A percentile compares a stretch with the other conserved stretches of the same genome.
Conservation (phyloP, 2,113 vertebrate genomes). For the Oxyruncus cristatus region DNA sequence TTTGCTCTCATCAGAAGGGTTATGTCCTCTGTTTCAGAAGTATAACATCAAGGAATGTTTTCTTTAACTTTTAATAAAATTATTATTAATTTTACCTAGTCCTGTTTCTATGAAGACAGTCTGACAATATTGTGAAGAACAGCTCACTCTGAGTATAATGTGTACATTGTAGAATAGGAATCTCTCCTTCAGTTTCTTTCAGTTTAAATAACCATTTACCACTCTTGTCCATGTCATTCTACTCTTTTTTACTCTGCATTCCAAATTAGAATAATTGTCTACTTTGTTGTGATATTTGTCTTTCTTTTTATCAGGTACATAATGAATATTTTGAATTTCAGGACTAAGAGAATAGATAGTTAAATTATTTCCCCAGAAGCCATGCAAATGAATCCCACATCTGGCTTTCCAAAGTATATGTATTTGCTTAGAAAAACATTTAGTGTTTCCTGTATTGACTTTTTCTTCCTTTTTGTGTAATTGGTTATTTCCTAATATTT, state of each 20-base stretch:
- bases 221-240: neutral
- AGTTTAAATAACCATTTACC: neutral
- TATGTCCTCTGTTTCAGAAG: neutral
- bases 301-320: neutral
- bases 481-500: neutral
- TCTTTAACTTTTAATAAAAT: neutral
- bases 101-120: neutral
- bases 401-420: neutral
- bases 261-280: neutral
- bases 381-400: neutral
- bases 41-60: neutral
- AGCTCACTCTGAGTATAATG: neutral
- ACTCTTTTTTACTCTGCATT: neutral
- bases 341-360: neutral
- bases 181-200: neutral
- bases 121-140: neutral
- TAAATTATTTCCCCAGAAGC: neutral
- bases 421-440: neutral
- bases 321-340: neutral
- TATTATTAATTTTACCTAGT: neutral
- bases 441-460: neutral
- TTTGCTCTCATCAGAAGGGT: neutral
- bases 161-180: neutral
- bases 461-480: neutral
- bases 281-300: neutral